Base-by-base conservation (phyloP, 23 tunicate species). In the Clavelina lepadiformis region DNA sequence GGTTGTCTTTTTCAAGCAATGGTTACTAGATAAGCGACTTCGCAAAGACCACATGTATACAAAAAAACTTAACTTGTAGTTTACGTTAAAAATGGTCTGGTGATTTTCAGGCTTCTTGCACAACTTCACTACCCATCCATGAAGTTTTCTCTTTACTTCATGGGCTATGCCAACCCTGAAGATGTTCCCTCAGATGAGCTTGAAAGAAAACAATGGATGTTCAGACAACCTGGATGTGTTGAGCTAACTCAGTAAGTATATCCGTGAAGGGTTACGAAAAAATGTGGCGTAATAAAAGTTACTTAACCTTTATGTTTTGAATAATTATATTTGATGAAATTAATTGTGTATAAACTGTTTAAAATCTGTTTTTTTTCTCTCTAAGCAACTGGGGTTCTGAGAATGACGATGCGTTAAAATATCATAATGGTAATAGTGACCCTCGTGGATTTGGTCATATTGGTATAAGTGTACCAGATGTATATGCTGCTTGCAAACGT, bases 401-500 rank as follows among this genome's bases (percentile, higher is more conserved):
- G 72, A 63, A 65, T 35, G 83, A 80, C 54, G 82, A 73, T 19
- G 11, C 35, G 0, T 24, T 11, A 5, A 60, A 32, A 31, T 68
- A 88, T 62, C 96, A 88, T 68, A 80, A 80, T 46, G 96, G 96
- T 5, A 88, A 88, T 49, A 60, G 88, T 52, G 78, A 80, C 20
- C 96, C 96, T 18, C 60, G 96, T 20, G 96, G 96, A 1, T 88
- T 80, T 38, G 96, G 96, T 15, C 96, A 88, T 55, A 88, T 88
- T 32, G 96, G 96, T 2, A 80, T 88, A 31, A 25, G 61, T 2
- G 96, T 88, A 30, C 74, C 68, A 13, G 88, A 88, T 63, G 96
- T 88, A 25, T 88, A 88, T 68, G 82, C 78, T 1, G 96, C 96
- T 19, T 80, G 86, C 52, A 78, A 88, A 55, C 33, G 78, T 28